phyloP scores from a whole-genome alignment of 1,140 invertebrate species.

The Cydia amplana region DNA sequence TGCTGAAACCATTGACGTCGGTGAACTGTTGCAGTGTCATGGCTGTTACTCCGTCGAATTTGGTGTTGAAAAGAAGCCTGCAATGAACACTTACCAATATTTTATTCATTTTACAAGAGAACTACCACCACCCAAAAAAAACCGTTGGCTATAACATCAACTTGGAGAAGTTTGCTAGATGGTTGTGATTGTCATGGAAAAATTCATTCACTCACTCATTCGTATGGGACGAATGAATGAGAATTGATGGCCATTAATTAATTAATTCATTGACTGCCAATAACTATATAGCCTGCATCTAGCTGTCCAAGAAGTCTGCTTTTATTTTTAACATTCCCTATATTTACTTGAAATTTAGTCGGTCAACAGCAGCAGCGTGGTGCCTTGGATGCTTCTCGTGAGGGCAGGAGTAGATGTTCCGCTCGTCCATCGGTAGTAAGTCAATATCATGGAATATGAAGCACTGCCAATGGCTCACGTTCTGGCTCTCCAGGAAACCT shows the following conservation, averaged over 20 bases:
- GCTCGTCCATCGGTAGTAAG: conserved; percentile 94
- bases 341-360: conserved; percentile 80
- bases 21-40: conserved; percentile 90
- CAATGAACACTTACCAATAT: conserved; percentile 36
- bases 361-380: conserved; percentile 96
- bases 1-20: conserved; percentile 94
- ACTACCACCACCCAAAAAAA: no score
- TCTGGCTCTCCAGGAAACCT: conserved; percentile 88
- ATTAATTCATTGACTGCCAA: no score
- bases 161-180: no score
- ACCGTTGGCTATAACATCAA: no score
- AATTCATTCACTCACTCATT: no score
- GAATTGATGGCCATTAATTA: no score
- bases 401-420: conserved; percentile 95
- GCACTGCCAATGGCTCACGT: conserved; percentile 88
- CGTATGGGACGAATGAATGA: no score
- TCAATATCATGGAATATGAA: conserved; percentile 98
- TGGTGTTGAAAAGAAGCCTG: conserved; percentile 91
- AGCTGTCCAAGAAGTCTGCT: no score
- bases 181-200: no score
- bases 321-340: no score
- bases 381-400: conserved; percentile 91
- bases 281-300: no score
- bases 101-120: background rate
- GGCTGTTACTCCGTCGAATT: conserved; percentile 94